Evolutionary conservation across 2,113 vertebrate species (phyloP), one percentile per base, ranked within the genome.

Genomic region (Catharus bicknelli): DNA sequence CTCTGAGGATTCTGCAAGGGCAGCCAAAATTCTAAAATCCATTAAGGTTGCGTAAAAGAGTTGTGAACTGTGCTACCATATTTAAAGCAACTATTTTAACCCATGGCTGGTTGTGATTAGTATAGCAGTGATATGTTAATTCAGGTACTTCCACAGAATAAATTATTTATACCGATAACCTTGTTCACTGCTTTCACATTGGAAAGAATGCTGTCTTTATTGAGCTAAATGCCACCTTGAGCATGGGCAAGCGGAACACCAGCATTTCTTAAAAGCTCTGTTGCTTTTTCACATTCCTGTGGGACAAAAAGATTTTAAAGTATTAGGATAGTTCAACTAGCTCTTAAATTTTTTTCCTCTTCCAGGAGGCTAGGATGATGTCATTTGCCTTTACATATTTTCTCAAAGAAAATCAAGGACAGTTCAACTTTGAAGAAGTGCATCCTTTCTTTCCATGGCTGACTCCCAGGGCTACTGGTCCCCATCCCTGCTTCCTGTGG

Each of bases 91-190:
- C 10, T 63, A 26, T 86, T 75, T 86, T 85, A 77, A 54, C 23
- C 57, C 30, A 16, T 72, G 80, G 90, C 54, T 22, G 23, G 83
- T 55, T 83, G 40, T 74, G 89, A 64, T 92, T 92, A 93, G 76
- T 59, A 62, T 42, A 96, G 80, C 42, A 62, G 5, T 63, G 83
- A 95, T 90, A 83, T 34, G 32, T 74, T 94, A 96, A 94, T 82
- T 64, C 45, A 77, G 25, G 58, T 50, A 66, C 47, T 91, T 94
- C 92, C n/a, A 80, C 7, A 81, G 62, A 94, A 48, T 57, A 91
- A 93, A 94, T 91, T 95, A 94, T 94, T 97, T 94, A 95, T 87
- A 76, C 22, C 86, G 50, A 47, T 17, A 88, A 55, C 62, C 90
- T 88, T 72, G 34, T 86, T 94, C 78, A 30, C 50, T 68, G 82